phyloP scores from a whole-genome alignment of 2,888 invertebrate genomes.

The Pterostichus niger region DNA sequence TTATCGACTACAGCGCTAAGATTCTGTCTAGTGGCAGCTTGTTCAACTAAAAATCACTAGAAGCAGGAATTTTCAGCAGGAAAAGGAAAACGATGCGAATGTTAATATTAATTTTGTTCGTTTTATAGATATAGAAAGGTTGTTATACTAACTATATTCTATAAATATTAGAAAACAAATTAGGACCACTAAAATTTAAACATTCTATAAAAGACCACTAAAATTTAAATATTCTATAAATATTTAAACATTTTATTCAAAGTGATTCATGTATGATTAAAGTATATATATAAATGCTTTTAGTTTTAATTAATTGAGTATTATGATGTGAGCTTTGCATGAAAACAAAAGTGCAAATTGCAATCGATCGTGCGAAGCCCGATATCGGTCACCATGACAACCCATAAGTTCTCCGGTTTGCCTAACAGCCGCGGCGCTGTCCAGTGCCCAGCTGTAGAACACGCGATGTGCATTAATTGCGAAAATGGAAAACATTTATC shows the following conservation, averaged over 20 bases:
- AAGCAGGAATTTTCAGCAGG: constrained; percentile 18
- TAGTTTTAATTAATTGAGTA: constrained; percentile 6
- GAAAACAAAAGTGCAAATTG: constrained; percentile 41
- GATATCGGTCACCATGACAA: constrained; percentile 59
- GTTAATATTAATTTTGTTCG: background rate
- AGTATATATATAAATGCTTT: constrained; percentile 4
- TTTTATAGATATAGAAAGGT: too few species aligned
- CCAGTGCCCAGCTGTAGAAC: constrained; percentile 71
- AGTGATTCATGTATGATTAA: too few species aligned
- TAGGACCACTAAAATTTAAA: too few species aligned
- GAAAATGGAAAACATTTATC: constrained; percentile 77
- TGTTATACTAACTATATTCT: too few species aligned
- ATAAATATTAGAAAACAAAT: too few species aligned
- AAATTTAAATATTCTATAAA: too few species aligned
- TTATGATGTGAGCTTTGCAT: constrained; percentile 11
- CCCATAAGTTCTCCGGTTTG: constrained; percentile 33
- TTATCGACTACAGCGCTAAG: background rate
- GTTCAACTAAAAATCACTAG: background rate
- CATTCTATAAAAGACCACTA: too few species aligned
- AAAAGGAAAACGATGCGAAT: background rate
- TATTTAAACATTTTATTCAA: too few species aligned
- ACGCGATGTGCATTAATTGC: constrained; percentile 74
- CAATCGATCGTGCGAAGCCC: constrained; percentile 25
- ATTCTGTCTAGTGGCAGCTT: background rate
- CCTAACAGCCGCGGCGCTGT: constrained; percentile 47